A percentile compares a stretch with the other conserved stretches of the same genome.
phyloP scores from a whole-genome alignment of 2,888 invertebrate genomes.

The Agrenia bidenticulata region DNA sequence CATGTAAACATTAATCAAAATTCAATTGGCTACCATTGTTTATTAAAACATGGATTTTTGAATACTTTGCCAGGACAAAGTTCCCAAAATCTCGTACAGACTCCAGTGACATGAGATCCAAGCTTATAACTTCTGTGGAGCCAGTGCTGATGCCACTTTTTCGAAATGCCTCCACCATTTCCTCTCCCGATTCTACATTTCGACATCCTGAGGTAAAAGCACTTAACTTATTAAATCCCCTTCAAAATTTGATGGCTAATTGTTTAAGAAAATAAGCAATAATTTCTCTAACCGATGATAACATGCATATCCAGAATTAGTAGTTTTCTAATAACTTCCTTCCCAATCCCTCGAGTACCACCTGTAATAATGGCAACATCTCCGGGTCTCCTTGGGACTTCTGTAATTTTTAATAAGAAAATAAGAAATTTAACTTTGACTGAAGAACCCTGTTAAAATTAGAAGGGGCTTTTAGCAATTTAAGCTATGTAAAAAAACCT shows the following conservation, averaged over 20 bases:
- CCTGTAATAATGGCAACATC: slow-evolving; percentile 81
- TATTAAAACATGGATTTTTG: slow-evolving; percentile 71
- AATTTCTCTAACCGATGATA: slow-evolving; percentile 63
- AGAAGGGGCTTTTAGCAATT: background rate
- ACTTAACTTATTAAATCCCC: background rate
- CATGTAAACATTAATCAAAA: background rate
- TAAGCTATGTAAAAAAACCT: background rate
- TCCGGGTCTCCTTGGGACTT: slow-evolving; percentile 65
- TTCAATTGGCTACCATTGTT: slow-evolving; percentile 73
- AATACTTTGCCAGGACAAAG: slow-evolving; percentile 65
- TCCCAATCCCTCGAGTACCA: slow-evolving; percentile 81
- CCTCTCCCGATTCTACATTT: slow-evolving; percentile 63
- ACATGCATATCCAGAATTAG: slow-evolving; percentile 76
- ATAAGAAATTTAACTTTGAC: background rate
- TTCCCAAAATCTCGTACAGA: slow-evolving; percentile 75
- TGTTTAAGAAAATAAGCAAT: background rate
- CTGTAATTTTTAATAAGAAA: slow-evolving; percentile 59
- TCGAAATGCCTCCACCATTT: slow-evolving; percentile 58
- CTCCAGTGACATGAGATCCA: slow-evolving; percentile 74
- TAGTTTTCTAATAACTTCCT: slow-evolving; percentile 72
- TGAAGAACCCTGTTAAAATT: background rate
- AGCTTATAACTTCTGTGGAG: slow-evolving; percentile 65
- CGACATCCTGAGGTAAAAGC: slow-evolving; percentile 66
- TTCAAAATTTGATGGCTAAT: slow-evolving; percentile 20
- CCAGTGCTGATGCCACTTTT: slow-evolving; percentile 63